Evolutionary conservation across 1,140 invertebrate genomes (phyloP).

Genomic region (Fopius arisanus): DNA sequence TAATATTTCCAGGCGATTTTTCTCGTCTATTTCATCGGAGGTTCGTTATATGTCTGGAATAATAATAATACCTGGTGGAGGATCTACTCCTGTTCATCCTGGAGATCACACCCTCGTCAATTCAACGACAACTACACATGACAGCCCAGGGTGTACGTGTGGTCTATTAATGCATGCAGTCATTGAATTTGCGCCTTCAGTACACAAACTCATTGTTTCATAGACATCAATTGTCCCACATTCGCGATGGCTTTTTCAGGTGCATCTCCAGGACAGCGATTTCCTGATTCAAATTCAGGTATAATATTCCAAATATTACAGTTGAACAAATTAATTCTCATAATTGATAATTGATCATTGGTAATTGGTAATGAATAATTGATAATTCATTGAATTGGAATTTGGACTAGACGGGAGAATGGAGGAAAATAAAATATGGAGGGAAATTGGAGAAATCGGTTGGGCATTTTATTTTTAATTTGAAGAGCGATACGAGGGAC

Average conservation of each 20-base stretch:
- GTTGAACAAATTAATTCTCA: too few species aligned
- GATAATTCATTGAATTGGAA: too few species aligned
- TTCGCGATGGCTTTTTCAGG: background rate
- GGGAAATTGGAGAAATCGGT: too few species aligned
- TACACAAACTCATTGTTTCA: background rate
- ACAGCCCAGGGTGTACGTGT: background rate
- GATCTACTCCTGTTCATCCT: background rate
- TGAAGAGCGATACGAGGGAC: too few species aligned
- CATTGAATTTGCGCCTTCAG: conserved; percentile 10
- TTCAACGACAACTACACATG: background rate
- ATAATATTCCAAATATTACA: too few species aligned
- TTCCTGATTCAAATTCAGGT: too few species aligned
- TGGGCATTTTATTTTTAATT: too few species aligned
- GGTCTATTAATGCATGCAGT: background rate
- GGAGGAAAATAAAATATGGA: too few species aligned
- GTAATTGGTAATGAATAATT: too few species aligned
- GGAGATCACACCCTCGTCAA: conserved; percentile 6
- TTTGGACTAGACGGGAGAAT: too few species aligned
- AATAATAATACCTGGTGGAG: background rate
- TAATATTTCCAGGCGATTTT: background rate
- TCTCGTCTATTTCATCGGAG: background rate
- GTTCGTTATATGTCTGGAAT: background rate
- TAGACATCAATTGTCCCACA: background rate
- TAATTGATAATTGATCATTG: too few species aligned
- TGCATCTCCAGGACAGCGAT: too few species aligned